Conservation (phyloP, 2,888 invertebrate species). For the Rapana venosa region DNA sequence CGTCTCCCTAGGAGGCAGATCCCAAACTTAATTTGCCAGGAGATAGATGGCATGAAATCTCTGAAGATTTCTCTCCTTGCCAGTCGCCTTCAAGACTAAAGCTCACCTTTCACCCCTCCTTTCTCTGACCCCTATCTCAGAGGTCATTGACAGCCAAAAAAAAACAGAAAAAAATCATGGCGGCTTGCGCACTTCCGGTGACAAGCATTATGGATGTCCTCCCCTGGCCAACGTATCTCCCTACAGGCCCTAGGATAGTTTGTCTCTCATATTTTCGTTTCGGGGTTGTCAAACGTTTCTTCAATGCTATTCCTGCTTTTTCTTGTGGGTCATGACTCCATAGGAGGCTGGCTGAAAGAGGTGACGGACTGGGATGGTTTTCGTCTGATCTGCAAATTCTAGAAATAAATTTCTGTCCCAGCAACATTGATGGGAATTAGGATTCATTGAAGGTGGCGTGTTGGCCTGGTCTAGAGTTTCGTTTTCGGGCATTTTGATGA, state of each 20-base stretch:
- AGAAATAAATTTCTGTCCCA: constrained; percentile 5
- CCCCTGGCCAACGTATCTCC: constrained; percentile 7
- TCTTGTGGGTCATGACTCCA: background rate
- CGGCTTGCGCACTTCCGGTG: constrained; percentile 14
- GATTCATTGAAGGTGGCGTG: constrained; percentile 4
- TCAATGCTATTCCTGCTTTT: constrained; percentile 14
- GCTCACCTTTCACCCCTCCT: background rate
- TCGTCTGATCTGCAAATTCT: constrained; percentile 10
- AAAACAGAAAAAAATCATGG: background rate
- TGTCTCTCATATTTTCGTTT: constrained; percentile 32
- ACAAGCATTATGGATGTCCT: constrained; percentile 22
- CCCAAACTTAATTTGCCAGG: background rate
- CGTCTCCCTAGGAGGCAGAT: background rate
- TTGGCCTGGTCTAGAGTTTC: background rate
- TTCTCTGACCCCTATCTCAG: too few relatives aligned
- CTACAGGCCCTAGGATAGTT: constrained; percentile 25
- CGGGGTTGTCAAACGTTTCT: background rate
- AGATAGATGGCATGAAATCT: background rate
- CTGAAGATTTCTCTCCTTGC: background rate
- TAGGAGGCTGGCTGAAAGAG: background rate
- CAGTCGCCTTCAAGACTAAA: background rate
- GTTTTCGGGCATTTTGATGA: too few relatives aligned
- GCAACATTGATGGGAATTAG: constrained; percentile 8
- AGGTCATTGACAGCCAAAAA: too few relatives aligned
- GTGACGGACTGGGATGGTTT: background rate